phyloP scores from a whole-genome alignment of 2,113 vertebrate genomes.

The Columba janthina region DNA sequence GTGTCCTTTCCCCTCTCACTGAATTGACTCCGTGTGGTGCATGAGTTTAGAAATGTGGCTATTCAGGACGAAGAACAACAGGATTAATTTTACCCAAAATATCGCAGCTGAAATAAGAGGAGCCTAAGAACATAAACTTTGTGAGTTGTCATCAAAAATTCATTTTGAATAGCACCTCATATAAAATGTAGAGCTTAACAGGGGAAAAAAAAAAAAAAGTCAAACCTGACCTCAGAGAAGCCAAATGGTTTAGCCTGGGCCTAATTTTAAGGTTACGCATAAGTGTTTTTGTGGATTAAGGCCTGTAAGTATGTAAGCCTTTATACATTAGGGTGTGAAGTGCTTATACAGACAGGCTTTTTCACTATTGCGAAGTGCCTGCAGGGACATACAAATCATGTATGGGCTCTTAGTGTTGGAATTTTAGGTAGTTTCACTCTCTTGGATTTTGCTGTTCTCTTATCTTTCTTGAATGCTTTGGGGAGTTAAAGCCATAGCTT shows the following conservation, averaged over 20 bases:
- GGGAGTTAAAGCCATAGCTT: not conserved
- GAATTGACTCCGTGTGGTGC: not conserved
- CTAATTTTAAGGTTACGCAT: not conserved
- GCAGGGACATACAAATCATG: not conserved
- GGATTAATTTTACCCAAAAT: not conserved
- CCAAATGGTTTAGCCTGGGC: not conserved
- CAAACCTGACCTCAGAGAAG: not conserved
- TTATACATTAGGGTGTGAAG: not conserved
- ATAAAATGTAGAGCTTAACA: not conserved
- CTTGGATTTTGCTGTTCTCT: not conserved
- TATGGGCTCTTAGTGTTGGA: not conserved
- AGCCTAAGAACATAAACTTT: not conserved
- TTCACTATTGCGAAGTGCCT: not conserved
- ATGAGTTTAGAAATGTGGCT: not conserved
- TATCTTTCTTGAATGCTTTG: not conserved
- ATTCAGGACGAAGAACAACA: not conserved
- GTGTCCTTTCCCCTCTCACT: not conserved
- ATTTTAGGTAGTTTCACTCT: not conserved
- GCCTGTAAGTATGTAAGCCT: not conserved
- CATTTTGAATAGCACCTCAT: not conserved
- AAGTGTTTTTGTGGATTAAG: not conserved
- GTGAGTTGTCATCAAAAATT: not conserved
- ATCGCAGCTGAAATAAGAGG: not conserved
- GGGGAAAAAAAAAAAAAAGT: not conserved
- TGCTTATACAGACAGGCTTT: not conserved